phyloP scores from a whole-genome alignment of 2,888 invertebrate genomes.

The Trissonchulus sp. region DNA sequence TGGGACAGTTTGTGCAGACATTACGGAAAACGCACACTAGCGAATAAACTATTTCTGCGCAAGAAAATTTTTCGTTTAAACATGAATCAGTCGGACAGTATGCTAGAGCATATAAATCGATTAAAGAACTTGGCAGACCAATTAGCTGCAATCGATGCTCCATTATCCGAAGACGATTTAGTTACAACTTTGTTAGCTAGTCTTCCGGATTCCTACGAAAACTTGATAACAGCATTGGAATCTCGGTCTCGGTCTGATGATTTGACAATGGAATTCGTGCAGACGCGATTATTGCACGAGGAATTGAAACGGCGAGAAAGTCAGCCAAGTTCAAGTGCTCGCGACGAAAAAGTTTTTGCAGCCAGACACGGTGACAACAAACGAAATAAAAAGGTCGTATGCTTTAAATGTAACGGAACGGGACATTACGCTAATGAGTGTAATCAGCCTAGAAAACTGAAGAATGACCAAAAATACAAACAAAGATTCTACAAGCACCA shows the following conservation, averaged over 20 bases:
- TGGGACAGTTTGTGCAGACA: not conserved
- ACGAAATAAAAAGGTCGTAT: not conserved
- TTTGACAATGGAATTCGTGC: not conserved
- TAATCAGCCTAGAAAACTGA: not conserved
- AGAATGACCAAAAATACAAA: not conserved
- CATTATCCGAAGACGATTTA: not conserved
- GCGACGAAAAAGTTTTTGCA: not conserved
- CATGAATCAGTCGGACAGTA: not conserved
- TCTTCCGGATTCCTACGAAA: not conserved
- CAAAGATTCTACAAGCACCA: not conserved
- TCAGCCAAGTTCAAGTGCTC: not conserved
- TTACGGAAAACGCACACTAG: not conserved
- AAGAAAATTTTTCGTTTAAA: not conserved
- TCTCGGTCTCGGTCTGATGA: not conserved
- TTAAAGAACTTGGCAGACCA: not conserved
- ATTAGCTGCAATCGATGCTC: not conserved
- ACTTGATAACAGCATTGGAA: not conserved
- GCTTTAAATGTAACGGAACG: not conserved
- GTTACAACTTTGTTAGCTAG: not conserved
- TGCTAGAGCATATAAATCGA: not conserved
- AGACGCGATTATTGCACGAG: not conserved
- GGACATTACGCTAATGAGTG: not conserved
- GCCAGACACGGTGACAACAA: not conserved
- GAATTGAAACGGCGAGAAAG: not conserved
- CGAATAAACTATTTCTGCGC: not conserved